Evolutionary conservation across 1,140 invertebrate species (phyloP), one percentile per base, ranked within the genome.

Genomic region (Nephila pilipes): DNA sequence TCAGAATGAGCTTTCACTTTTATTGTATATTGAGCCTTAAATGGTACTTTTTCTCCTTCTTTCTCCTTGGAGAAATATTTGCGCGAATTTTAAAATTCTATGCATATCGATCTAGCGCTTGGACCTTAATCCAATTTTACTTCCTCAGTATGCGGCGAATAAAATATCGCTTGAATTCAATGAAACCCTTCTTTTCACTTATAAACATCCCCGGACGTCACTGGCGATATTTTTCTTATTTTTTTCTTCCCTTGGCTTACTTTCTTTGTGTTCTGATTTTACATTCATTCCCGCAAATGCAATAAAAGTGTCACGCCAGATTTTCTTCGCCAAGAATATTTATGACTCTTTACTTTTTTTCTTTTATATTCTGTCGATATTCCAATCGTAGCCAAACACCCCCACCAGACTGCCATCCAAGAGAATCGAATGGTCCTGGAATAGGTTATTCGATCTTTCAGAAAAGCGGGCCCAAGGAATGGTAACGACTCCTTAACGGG

Each of bases 211-310:
- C 85, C 36, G 16, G 85, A 57, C 58, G 85, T 63, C 85, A 63
- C 14, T 60, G n/a, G 29, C n/a, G 57, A 32, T 60, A 8, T 58
- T 32, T 60, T 63, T 54, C 22, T 32, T 58, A 18, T 58, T 60
- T 85, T 60, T 85, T 29, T 5, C 29, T 25, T 18, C 25, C 20
- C 57, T 20, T 87, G 18, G 60, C 16, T 63, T 32, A 80, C 85
- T 32, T 32, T 87, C 58, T 83, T 83, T 57, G 81, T 55, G 81
- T 83, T 57, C 54, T 83, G 81, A 83, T 83, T 83, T 57, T 57
- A 83, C 81, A 83, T 83, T 83, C 81, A 83, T 83, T 63, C 85
- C 57, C 85, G 85, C 85, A 87, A 87, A 87, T 38, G 85, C 57
- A 87, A 87, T 87, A 87, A 87, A 87, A 87, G 32, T 87, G 85